A percentile compares a stretch with the other conserved stretches of the same genome.
phyloP scores from a whole-genome alignment of 2,888 invertebrate genomes.

The Hartigia nigra region DNA sequence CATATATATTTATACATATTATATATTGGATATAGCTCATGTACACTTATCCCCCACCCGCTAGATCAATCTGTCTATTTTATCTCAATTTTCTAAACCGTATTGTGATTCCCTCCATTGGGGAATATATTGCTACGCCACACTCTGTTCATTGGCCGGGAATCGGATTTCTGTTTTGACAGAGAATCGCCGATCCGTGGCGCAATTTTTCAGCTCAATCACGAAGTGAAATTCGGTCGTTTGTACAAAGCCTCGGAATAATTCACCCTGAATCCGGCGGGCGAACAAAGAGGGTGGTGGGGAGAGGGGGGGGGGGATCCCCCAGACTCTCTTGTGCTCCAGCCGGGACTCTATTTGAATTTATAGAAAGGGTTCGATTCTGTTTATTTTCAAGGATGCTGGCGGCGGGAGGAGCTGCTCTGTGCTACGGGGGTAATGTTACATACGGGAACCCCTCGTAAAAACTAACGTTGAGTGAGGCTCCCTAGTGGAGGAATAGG shows the following conservation, averaged over 20 bases:
- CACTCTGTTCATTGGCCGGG: slow-evolving; percentile 15
- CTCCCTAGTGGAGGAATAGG: slow-evolving; percentile 14
- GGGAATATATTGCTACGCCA: neutral
- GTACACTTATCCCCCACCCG: neutral
- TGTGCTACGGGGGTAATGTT: slow-evolving; percentile 36
- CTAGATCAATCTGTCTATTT: neutral
- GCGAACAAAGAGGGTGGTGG: slow-evolving; percentile 42
- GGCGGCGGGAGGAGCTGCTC: slow-evolving; percentile 24
- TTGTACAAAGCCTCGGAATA: slow-evolving; percentile 8
- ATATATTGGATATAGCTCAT: neutral
- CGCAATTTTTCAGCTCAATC: slow-evolving; percentile 28
- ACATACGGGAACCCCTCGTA: slow-evolving; percentile 29
- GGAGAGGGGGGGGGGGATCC: slow-evolving; percentile 24
- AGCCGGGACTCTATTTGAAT: slow-evolving; percentile 51
- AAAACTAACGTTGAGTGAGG: slow-evolving; percentile 19
- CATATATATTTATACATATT: neutral
- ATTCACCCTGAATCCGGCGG: slow-evolving; percentile 22
- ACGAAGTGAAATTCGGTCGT: slow-evolving; percentile 17
- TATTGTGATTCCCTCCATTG: neutral
- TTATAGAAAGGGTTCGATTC: slow-evolving; percentile 60
- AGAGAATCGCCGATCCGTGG: slow-evolving; percentile 59
- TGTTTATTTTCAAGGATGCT: slow-evolving; percentile 55
- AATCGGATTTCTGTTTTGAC: slow-evolving; percentile 65
- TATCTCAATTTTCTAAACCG: neutral
- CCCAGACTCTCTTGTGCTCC: slow-evolving; percentile 19